phyloP scores from a whole-genome alignment of 2,113 vertebrate genomes.

The Ceyx cyanopectus region DNA sequence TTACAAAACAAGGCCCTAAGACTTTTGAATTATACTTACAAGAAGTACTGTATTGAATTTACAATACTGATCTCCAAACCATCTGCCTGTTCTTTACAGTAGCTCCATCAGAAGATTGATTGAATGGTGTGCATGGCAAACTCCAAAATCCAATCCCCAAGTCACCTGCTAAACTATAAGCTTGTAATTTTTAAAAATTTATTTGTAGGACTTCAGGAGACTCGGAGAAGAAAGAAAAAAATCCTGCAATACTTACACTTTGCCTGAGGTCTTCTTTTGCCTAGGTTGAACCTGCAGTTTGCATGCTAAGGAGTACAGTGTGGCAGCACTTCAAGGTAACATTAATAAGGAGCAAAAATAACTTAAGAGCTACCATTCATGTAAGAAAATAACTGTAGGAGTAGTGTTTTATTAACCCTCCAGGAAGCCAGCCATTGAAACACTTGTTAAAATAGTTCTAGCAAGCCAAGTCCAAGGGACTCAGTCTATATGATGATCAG shows the following conservation, averaged over 20 bases:
- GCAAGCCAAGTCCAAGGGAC: not conserved
- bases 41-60: not conserved
- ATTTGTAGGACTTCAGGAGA: not conserved
- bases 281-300: not conserved
- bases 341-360: not conserved
- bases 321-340: not conserved
- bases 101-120: not conserved
- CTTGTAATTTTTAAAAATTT: not conserved
- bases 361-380: not conserved
- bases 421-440: not conserved
- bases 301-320: not conserved
- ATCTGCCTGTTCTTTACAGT: not conserved
- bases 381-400: not conserved
- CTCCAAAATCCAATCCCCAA: not conserved
- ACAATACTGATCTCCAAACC: not conserved
- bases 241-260: not conserved
- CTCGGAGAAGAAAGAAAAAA: not conserved
- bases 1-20: slow-evolving; percentile 9
- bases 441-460: not conserved
- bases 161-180: not conserved
- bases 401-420: not conserved
- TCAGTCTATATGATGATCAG: not conserved
- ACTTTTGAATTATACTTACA: slow-evolving; percentile 7
- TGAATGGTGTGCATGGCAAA: not conserved
- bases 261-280: not conserved